phyloP scores from a whole-genome alignment of 2,113 vertebrate genomes.

The Tamias sibiricus region DNA sequence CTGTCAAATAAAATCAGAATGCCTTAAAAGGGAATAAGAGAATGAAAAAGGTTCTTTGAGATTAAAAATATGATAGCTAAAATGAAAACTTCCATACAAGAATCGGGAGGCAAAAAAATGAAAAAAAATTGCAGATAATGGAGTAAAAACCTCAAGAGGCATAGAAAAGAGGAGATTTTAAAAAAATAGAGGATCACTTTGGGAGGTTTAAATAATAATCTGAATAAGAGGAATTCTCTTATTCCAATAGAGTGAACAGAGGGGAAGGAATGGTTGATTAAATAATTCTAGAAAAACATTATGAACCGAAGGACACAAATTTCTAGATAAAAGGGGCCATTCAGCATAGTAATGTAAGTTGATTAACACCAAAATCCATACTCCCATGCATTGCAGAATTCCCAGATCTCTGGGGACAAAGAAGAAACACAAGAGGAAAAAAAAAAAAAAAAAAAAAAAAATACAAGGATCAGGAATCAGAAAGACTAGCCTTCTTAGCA shows the following conservation, averaged over 20 bases:
- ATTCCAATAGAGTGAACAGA: not conserved
- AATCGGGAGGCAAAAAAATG: not conserved
- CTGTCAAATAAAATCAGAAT: conserved; percentile 8
- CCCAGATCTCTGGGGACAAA: not conserved
- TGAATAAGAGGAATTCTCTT: not conserved
- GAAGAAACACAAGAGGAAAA: not conserved
- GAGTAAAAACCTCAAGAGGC: not conserved
- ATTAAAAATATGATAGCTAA: conserved; percentile 8
- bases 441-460: no score
- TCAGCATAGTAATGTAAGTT: not conserved
- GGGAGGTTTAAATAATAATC: not conserved
- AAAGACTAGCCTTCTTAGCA: not conserved
- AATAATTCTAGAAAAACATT: not conserved
- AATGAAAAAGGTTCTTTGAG: not conserved
- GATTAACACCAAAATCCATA: not conserved
- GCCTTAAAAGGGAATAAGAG: not conserved
- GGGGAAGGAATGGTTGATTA: not conserved
- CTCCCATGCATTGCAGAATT: not conserved
- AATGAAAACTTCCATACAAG: not conserved
- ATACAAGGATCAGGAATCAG: not conserved
- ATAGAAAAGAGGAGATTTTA: not conserved
- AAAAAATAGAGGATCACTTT: not conserved
- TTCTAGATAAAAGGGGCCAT: not conserved
- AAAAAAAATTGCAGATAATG: not conserved
- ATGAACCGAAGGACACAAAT: not conserved